phyloP scores from a whole-genome alignment of 2,113 vertebrate species.

The Malurus melanocephalus region DNA sequence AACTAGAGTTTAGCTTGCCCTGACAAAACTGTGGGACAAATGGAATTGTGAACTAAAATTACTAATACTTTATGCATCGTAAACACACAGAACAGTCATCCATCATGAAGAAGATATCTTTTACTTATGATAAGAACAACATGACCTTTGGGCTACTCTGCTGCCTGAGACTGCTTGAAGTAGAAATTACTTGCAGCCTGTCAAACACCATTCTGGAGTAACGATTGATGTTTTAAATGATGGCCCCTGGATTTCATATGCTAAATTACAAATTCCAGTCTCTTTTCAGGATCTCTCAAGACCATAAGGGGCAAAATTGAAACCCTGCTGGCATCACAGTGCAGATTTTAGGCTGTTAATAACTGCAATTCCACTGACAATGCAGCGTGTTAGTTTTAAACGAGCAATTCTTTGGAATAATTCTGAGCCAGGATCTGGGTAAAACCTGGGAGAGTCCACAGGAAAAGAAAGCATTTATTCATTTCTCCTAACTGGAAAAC shows the following conservation, averaged over 20 bases:
- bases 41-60: background rate
- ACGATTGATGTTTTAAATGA: conserved; percentile 10
- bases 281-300: background rate
- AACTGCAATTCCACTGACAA: background rate
- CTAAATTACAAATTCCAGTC: conserved; percentile 15
- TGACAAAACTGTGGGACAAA: background rate
- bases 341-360: background rate
- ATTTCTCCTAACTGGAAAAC: conserved; percentile 34
- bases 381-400: background rate
- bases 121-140: background rate
- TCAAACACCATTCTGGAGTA: conserved; percentile 24
- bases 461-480: conserved; percentile 31
- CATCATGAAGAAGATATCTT: conserved; percentile 4
- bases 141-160: conserved; percentile 25
- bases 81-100: background rate
- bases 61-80: background rate
- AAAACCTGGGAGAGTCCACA: conserved; percentile 7
- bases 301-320: background rate
- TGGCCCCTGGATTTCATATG: background rate
- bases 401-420: background rate
- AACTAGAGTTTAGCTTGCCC: background rate
- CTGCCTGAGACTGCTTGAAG: conserved; percentile 31
- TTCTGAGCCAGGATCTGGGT: background rate
- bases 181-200: conserved; percentile 37
- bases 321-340: background rate